These are phyloP conservation scores for Fabriciana adippe DNA, from an alignment of 2,888 invertebrate genomes.

Conservation along the genomic window DNA sequence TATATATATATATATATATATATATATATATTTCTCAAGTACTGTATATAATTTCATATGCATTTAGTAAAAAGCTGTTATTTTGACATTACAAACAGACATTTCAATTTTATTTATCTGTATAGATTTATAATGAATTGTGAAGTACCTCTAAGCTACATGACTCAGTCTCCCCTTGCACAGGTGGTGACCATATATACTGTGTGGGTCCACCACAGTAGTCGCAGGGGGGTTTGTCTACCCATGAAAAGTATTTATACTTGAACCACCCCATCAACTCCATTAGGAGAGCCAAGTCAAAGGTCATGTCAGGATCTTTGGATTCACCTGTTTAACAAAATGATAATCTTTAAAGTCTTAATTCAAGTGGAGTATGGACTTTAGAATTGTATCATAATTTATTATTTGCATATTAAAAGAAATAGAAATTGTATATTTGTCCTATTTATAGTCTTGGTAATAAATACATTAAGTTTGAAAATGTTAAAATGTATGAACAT, in stretches of 20 bases:
- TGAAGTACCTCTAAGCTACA: slow-evolving; percentile 83
- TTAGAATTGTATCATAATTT: too few relatives aligned
- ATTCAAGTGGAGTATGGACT: too few relatives aligned
- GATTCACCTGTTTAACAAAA: slow-evolving; percentile 47
- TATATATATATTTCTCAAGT: too few relatives aligned
- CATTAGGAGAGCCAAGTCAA: slow-evolving; percentile 88
- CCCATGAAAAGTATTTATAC: slow-evolving; percentile 94
- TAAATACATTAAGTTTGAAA: not conserved
- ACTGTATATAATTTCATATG: too few relatives aligned
- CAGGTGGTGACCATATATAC: slow-evolving; percentile 62
- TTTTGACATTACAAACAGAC: too few relatives aligned
- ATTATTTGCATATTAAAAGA: too few relatives aligned
- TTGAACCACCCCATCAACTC: slow-evolving; percentile 97
- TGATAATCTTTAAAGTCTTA: too few relatives aligned
- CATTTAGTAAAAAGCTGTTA: too few relatives aligned
- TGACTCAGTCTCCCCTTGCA: slow-evolving; percentile 72
- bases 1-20: too few relatives aligned
- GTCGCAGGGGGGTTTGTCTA: slow-evolving; percentile 89
- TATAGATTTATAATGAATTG: not conserved
- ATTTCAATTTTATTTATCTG: not conserved
- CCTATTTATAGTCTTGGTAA: too few relatives aligned
- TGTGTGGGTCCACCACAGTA: slow-evolving; percentile 83
- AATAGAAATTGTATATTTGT: too few relatives aligned
- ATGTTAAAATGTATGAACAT: too few relatives aligned
- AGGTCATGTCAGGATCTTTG: slow-evolving; percentile 75